A percentile compares a stretch with the other conserved stretches of the same genome.
These are phyloP conservation scores for Scaptomyza caliginosa DNA, from an alignment of 2,888 invertebrate genomes.

Conservation along the genomic window DNA sequence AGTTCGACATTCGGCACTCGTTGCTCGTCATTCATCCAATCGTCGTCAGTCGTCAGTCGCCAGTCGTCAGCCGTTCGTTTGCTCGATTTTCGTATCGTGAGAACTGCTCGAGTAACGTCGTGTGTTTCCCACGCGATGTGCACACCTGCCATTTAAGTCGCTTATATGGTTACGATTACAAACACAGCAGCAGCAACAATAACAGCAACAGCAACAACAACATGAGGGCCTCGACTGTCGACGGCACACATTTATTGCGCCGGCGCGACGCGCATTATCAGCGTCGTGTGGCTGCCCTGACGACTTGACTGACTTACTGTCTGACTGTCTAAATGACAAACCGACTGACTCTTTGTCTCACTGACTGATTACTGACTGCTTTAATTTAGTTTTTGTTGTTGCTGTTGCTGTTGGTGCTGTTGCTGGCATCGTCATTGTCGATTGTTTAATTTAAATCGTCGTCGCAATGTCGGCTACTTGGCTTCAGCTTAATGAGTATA, in stretches of 20 bases:
- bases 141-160: conserved; percentile 84
- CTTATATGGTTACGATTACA: conserved; percentile 79
- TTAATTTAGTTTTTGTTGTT: conserved; percentile 65
- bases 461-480: conserved; percentile 63
- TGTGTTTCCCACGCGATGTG: conserved; percentile 85
- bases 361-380: conserved; percentile 50
- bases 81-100: conserved; percentile 84
- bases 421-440: conserved; percentile 58
- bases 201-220: conserved; percentile 45
- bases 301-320: conserved; percentile 43
- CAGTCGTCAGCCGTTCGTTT: conserved; percentile 41
- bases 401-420: conserved; percentile 8
- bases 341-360: conserved; percentile 27
- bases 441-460: conserved; percentile 77
- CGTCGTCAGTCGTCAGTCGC: conserved; percentile 14
- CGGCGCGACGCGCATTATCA: conserved; percentile 77
- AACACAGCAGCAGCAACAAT: conserved; percentile 43
- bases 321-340: conserved; percentile 16
- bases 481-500: conserved; percentile 68
- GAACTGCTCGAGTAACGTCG: conserved; percentile 84
- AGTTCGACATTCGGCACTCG: conserved; percentile 37
- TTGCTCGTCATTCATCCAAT: conserved; percentile 21
- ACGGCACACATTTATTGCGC: conserved; percentile 77
- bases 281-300: conserved; percentile 66
- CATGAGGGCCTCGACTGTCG: conserved; percentile 60